phyloP scores from a whole-genome alignment of 2,113 vertebrate genomes.

The Pycnonotus jocosus region DNA sequence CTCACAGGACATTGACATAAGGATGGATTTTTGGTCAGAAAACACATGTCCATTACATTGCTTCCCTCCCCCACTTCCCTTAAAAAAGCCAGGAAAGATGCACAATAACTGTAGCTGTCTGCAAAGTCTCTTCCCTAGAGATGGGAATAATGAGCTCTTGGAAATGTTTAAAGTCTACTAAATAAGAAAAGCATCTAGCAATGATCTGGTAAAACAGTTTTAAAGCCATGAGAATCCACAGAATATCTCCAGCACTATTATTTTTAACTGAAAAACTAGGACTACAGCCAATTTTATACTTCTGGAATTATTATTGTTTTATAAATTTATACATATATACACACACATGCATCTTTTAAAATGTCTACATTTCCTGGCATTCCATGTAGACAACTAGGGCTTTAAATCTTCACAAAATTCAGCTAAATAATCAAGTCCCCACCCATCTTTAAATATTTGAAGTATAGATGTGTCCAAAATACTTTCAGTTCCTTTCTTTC shows the following conservation, averaged over 20 bases:
- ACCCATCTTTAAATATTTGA: background rate
- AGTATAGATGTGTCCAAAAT: background rate
- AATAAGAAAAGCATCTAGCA: constrained; percentile 63
- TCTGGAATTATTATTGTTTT: constrained; percentile 38
- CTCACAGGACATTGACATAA: background rate
- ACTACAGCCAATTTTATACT: constrained; percentile 32
- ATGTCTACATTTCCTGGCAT: background rate
- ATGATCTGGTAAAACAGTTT: constrained; percentile 54
- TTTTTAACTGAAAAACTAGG: constrained; percentile 60
- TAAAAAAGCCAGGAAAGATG: constrained; percentile 15
- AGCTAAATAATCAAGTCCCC: background rate
- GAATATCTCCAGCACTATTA: constrained; percentile 53
- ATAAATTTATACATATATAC: background rate
- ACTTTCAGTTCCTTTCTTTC: background rate
- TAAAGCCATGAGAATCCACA: constrained; percentile 38
- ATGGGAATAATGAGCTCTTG: constrained; percentile 47
- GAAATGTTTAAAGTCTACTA: constrained; percentile 57
- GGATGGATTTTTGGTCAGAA: constrained; percentile 13
- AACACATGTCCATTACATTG: background rate
- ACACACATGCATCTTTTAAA: constrained; percentile 2
- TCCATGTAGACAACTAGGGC: background rate
- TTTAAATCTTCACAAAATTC: constrained; percentile 4
- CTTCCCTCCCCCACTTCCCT: constrained; percentile 4
- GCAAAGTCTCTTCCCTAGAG: constrained; percentile 29
- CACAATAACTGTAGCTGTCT: constrained; percentile 34